Base-by-base conservation (phyloP, 2,797 vertebrate species). In the Melanotaenia maccullochi region DNA sequence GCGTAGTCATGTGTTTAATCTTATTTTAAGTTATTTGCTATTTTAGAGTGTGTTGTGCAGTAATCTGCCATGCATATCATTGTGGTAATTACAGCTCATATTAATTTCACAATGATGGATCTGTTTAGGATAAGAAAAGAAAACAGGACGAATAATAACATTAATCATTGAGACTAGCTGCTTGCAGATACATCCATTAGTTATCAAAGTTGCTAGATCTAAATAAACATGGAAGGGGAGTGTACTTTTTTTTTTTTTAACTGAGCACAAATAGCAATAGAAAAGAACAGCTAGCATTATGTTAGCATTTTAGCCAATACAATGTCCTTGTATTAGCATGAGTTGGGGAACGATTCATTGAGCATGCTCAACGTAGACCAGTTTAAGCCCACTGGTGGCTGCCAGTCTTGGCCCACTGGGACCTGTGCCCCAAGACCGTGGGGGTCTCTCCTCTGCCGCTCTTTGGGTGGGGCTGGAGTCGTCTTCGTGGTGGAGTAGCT, bases 51-150 rank as follows among this genome's bases (percentile, higher is more conserved):
- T 67, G 74, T 57, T 77, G 75, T 76, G 68, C 69, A 64, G 62
- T 62, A 78, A 44, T 66, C 79, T 20, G 33, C 54, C 69, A 73
- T 79, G 83, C 84, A 66, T 76, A 77, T 73, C 77, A 24, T 36
- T 57, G 28, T n/a, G 51, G 64, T 85, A 82, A 90, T 88, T 89
- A 84, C 44, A 67, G 70, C 54, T 9, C 5, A 63, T 65, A 32
- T 76, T 88, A 11, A 69, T 75, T 87, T 61, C 51, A 73, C 58
- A 78, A 84, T 84, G 87, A 92, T 86, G 71, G 71, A 87, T 88
- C 63, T 83, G 75, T 73, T 82, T 67, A 58, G 75, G 32, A 63
- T 16, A 11, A 63, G 63, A 63, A 81, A 81, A 68, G 52, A 79
- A 86, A 76, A 68, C 73, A 55, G 47, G 51, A 65, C 25, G 36